A percentile compares a stretch with the other conserved stretches of the same genome.
Conservation (phyloP, 2,888 invertebrate species). For the Drosophila quinaria region DNA sequence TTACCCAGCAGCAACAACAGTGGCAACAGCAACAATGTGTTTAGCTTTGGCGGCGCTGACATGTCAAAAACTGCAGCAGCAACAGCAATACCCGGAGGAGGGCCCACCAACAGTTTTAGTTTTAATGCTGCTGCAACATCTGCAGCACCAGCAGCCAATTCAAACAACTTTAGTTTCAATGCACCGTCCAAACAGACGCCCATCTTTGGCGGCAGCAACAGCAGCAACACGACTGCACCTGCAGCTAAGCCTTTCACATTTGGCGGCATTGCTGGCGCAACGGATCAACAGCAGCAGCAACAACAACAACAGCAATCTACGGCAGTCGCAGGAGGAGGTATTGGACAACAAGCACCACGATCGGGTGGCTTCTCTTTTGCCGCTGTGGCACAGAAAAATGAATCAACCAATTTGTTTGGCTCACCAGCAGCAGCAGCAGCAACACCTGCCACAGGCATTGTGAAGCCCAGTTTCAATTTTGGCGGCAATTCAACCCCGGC, state of each 20-base stretch:
- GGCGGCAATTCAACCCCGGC: constrained; percentile 31
- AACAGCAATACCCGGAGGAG: constrained; percentile 1
- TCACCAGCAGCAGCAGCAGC: constrained; percentile 18
- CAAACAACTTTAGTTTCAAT: constrained; percentile 28
- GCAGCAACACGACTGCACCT: constrained; percentile 15
- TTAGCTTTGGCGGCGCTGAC: constrained; percentile 28
- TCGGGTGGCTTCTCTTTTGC: constrained; percentile 61
- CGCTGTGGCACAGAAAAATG: constrained; percentile 31
- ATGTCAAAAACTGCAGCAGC: constrained; percentile 5
- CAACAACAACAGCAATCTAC: constrained; percentile 32
- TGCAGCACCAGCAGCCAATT: constrained; percentile 2
- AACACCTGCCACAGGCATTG: constrained; percentile 26
- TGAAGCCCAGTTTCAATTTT: constrained; percentile 62
- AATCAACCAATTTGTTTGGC: constrained; percentile 57
- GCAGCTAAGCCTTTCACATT: constrained; percentile 47
- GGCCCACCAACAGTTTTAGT: constrained; percentile 7
- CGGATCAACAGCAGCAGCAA: constrained; percentile 34
- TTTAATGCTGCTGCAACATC: constrained; percentile 22
- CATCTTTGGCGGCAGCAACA: constrained; percentile 33
- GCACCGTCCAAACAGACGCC: constrained; percentile 16
- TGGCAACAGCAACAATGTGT: constrained; percentile 6
- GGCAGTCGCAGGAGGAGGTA: constrained; percentile 5
- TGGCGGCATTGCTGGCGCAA: constrained; percentile 29
- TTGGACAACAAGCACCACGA: constrained; percentile 7
- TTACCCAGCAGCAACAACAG: constrained; percentile 14